Evolutionary conservation across 1,140 invertebrate genomes (phyloP), one percentile per base, ranked within the genome.

Genomic region (Scaptomyza montana): DNA sequence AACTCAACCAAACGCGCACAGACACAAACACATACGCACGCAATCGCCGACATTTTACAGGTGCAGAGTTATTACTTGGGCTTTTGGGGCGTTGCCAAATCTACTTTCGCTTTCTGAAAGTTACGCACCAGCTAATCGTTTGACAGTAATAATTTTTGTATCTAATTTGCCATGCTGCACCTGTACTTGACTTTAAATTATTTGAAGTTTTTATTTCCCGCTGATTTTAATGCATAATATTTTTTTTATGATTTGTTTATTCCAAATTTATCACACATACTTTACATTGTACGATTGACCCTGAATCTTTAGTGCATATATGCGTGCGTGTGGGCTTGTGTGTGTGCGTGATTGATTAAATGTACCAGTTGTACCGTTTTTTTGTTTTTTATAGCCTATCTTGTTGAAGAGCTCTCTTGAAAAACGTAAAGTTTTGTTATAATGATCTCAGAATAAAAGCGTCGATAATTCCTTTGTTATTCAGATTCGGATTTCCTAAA

Each of bases 261-360:
- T 12, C n/a, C 43, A 21, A 21, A 56, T 25, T 6, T 56, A 16
- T 21, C 19, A 56, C 19, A 41, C 16, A 55, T 46, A 30, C 5
- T 62, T 72, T 50, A 33, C 43, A 13, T 49, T 62, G 53, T 47
- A 51, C 57, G 62, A 69, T 74, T 74, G 65, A 74, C 71, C 71
- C 65, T 74, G 71, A 74, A 74, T 57, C 50, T 65, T 45, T 33
- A 33, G 30, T 7, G 6, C 6, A 13, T 39, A 2, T 33, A 8
- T 45, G 28, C 28, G 10, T 46, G 41, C n/a, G 28, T 55, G 66
- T 57, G 13, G 41, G 47, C 1, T 19, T 51, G 39, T 39, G 47
- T 30, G 39, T 59, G 53, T 30, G 19, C 30, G 8, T 21, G 59
- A 12, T 41, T 51, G 28, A 41, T 47, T 53, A 33, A 46, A 39